These are phyloP conservation scores for Ariolimax columbianus DNA, from an alignment of 2,888 invertebrate species.

Conservation along the genomic window DNA sequence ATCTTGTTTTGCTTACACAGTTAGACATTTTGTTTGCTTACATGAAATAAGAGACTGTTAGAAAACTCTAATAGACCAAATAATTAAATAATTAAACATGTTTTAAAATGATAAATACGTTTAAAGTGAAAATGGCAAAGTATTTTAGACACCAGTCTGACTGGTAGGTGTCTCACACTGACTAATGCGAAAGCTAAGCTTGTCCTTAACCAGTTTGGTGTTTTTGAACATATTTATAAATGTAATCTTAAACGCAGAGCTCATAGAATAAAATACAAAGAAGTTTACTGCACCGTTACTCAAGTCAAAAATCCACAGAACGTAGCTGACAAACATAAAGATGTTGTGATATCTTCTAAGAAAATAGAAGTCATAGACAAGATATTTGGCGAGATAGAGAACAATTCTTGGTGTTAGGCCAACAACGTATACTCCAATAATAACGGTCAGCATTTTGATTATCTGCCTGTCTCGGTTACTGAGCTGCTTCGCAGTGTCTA, in stretches of 20 bases:
- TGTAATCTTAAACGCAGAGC: conserved; percentile 36
- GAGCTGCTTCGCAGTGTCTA: conserved; percentile 6
- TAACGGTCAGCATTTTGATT: conserved; percentile 46
- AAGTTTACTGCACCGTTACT: conserved; percentile 39
- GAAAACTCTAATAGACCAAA: too few relatives aligned
- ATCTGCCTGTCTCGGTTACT: conserved; percentile 43
- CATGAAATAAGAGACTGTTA: too few relatives aligned
- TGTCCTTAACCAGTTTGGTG: neutral
- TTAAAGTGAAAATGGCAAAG: too few relatives aligned
- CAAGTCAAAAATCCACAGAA: conserved; percentile 35
- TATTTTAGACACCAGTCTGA: neutral
- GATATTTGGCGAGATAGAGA: conserved; percentile 42
- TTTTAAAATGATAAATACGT: too few relatives aligned
- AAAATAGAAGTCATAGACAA: conserved; percentile 46
- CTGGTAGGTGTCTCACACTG: neutral
- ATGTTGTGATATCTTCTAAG: conserved; percentile 42
- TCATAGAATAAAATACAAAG: conserved; percentile 43
- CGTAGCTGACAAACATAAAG: conserved; percentile 36
- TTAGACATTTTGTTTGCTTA: too few relatives aligned
- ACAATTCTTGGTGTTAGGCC: conserved; percentile 38
- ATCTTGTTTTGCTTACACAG: too few relatives aligned
- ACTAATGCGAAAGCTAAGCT: neutral
- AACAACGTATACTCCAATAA: conserved; percentile 39
- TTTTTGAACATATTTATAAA: conserved; percentile 23
- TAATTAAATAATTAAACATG: too few relatives aligned